These are phyloP conservation scores for Dissostichus mawsoni DNA, from an alignment of 2,113 vertebrate genomes.

Conservation along the genomic window DNA sequence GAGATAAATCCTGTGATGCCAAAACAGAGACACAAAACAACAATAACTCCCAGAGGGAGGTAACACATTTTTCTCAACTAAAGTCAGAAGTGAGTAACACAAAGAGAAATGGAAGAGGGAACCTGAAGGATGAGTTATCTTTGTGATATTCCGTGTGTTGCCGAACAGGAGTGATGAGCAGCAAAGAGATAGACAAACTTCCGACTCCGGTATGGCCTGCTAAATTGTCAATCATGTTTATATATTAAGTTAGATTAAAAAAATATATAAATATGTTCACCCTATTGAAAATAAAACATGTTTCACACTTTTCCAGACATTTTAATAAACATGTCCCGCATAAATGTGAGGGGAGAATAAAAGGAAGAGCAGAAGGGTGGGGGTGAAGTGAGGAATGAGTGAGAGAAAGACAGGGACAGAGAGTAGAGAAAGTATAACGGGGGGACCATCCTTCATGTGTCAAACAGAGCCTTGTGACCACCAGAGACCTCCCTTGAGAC, in stretches of 20 bases:
- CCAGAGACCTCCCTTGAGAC: conserved; percentile 43
- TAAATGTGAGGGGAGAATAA: not conserved
- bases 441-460: conserved; percentile 47
- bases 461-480: conserved; percentile 31
- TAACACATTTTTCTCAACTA: not conserved
- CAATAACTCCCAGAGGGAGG: not conserved
- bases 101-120: not conserved
- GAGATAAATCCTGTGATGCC: not conserved
- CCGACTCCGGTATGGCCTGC: too few species aligned
- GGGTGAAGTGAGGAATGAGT: not conserved
- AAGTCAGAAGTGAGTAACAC: not conserved
- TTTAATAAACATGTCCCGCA: not conserved
- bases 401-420: not conserved
- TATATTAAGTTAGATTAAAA: too few species aligned
- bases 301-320: not conserved
- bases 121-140: not conserved
- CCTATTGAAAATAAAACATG: too few species aligned
- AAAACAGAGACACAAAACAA: not conserved
- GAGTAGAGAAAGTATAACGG: conserved; percentile 16
- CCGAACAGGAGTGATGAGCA: not conserved
- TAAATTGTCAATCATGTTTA: too few species aligned
- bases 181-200: not conserved
- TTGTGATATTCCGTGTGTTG: conserved; percentile 1
- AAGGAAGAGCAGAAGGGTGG: not conserved
- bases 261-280: too few species aligned